Percentiles rank a stretch among this genome's conserved stretches.
phyloP scores from a whole-genome alignment of 37 sponge, comb jelly and placozoan genomes.

The Mnemiopsis leidyi region DNA sequence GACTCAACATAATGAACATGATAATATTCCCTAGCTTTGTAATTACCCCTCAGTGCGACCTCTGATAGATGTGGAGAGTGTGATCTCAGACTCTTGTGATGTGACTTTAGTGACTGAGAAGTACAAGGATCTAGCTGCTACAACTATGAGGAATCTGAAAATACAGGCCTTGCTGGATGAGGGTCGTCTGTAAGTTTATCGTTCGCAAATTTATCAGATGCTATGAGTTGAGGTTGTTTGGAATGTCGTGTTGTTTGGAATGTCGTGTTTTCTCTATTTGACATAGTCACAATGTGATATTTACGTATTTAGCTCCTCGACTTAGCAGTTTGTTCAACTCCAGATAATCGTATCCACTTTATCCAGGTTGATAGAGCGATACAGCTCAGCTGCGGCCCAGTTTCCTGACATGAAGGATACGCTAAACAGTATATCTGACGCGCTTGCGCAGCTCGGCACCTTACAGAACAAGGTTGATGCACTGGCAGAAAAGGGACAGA shows the following conservation, averaged over 20 bases:
- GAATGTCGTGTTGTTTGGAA: too few relatives aligned
- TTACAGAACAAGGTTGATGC: not conserved
- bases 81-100: not conserved
- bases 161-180: constrained; percentile 9
- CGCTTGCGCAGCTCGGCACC: not conserved
- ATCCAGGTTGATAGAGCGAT: constrained; percentile 23
- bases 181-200: constrained; percentile 6
- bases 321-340: too few relatives aligned
- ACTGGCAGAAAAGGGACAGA: constrained; percentile 29
- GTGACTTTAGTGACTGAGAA: not conserved
- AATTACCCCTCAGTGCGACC: constrained; percentile 51
- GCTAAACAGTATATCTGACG: constrained; percentile 30
- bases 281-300: too few relatives aligned
- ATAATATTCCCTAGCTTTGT: too few relatives aligned
- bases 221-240: too few relatives aligned
- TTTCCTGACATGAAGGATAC: constrained; percentile 54
- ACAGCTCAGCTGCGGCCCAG: not conserved
- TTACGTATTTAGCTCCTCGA: too few relatives aligned
- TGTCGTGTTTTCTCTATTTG: too few relatives aligned
- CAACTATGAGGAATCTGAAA: not conserved
- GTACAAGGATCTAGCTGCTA: constrained; percentile 17
- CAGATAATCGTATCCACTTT: too few relatives aligned
- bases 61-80: constrained; percentile 30
- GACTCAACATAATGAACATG: too few relatives aligned
- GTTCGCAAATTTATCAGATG: too few relatives aligned